A percentile compares a stretch with the other conserved stretches of the same genome.
Conservation (phyloP, 2,113 vertebrate genomes). For the Burhinus bistriatus region DNA sequence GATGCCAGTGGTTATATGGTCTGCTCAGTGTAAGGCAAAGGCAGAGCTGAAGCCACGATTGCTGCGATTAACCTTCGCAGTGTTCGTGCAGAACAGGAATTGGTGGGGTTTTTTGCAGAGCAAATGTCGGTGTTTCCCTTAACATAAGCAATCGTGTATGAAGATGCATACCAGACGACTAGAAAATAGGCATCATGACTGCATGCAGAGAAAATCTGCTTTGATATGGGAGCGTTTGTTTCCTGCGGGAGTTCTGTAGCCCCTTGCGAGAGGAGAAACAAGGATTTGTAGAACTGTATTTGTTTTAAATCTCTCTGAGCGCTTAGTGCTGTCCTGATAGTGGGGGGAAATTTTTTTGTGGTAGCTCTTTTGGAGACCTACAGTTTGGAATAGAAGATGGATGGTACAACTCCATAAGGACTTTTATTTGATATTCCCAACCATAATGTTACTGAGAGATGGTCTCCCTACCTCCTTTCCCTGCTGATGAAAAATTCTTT, state of each 20-base stretch:
- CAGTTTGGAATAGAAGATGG: neutral
- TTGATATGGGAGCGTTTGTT: neutral
- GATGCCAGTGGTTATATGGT: neutral
- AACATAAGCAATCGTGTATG: neutral
- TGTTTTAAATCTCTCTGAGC: neutral
- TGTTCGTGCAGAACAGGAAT: neutral
- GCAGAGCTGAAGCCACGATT: neutral
- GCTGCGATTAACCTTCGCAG: accelerated
- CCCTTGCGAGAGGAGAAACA: neutral
- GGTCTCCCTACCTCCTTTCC: neutral
- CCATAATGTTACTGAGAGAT: neutral
- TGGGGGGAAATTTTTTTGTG: neutral
- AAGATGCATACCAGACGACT: neutral
- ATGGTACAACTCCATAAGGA: neutral
- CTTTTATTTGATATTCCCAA: neutral
- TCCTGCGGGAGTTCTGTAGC: neutral
- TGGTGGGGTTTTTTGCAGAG: neutral
- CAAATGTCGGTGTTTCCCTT: neutral
- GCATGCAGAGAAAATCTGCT: neutral
- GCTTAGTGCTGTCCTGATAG: neutral
- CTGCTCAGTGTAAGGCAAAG: neutral
- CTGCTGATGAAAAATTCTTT: neutral
- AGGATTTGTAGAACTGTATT: neutral
- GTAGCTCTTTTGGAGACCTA: neutral
- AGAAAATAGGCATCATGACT: neutral